phyloP scores from a whole-genome alignment of 23 tunicate genomes.

The Aplidium turbinatum region DNA sequence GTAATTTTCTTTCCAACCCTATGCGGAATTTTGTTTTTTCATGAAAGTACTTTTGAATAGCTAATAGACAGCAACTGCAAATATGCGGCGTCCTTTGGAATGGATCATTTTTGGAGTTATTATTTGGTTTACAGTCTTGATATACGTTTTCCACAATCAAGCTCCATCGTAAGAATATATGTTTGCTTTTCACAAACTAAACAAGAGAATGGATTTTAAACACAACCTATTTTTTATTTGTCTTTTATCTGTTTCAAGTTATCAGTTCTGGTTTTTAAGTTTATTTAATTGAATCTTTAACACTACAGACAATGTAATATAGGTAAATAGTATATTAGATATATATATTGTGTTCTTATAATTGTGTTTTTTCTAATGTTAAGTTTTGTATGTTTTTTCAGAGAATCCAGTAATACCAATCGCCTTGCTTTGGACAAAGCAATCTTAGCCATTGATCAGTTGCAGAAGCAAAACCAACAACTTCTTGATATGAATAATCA shows the following conservation, averaged over 20 bases:
- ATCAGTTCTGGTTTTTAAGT: background rate
- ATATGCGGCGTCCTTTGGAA: too few relatives aligned
- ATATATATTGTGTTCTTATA: background rate
- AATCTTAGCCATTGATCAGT: background rate
- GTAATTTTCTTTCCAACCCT: too few relatives aligned
- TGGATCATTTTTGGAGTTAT: slow-evolving; percentile 9
- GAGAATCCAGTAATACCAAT: slow-evolving; percentile 14
- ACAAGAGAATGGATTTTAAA: background rate
- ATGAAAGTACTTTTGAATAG: too few relatives aligned
- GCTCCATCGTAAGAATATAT: background rate
- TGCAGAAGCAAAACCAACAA: slow-evolving; percentile 19
- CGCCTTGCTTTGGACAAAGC: background rate
- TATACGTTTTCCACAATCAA: slow-evolving; percentile 16
- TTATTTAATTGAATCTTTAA: background rate
- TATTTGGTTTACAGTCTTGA: slow-evolving; percentile 29
- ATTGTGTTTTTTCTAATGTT: slow-evolving; percentile 5
- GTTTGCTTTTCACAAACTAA: background rate
- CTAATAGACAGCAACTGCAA: too few relatives aligned
- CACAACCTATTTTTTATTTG: background rate
- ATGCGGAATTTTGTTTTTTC: too few relatives aligned
- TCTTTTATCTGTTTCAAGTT: background rate
- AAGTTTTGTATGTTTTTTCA: too few relatives aligned
- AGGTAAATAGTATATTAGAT: too few relatives aligned
- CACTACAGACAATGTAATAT: too few relatives aligned
- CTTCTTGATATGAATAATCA: background rate